A percentile compares a stretch with the other conserved stretches of the same genome.
These are phyloP conservation scores for Scyliorhinus canicula DNA, from an alignment of 2,797 vertebrate genomes.

Conservation along the genomic window DNA sequence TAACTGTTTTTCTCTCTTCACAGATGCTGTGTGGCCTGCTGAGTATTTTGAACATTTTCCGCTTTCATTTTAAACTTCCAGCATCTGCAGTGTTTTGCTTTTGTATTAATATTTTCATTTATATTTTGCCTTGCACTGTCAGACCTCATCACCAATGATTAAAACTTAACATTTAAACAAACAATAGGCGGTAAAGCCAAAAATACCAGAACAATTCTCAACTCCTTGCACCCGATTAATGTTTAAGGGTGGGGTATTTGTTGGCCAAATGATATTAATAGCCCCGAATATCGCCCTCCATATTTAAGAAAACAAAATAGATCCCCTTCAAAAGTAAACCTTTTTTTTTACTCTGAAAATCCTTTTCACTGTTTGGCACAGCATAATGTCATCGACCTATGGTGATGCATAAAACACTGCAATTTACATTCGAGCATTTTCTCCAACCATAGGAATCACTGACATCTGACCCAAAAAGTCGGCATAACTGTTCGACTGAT, in stretches of 20 bases:
- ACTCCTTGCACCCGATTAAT: neutral
- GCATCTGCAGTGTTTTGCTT: neutral
- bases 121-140: neutral
- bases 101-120: neutral
- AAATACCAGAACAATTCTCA: neutral
- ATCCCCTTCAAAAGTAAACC: neutral
- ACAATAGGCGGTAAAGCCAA: neutral
- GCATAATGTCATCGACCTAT: neutral
- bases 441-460: neutral
- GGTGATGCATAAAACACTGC: neutral
- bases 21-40: neutral
- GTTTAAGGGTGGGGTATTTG: neutral
- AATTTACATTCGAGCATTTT: slow-evolving; percentile 7
- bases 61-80: neutral
- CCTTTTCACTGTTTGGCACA: neutral
- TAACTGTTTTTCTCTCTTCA: neutral
- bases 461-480: slow-evolving; percentile 5
- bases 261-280: neutral
- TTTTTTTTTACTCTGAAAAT: neutral
- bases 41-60: neutral
- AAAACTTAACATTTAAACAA: neutral
- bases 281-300: too few relatives aligned
- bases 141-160: neutral
- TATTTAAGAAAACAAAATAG: neutral
- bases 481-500: neutral